Conservation (phyloP, 2,113 vertebrate species). For the Oryzias javanicus region DNA sequence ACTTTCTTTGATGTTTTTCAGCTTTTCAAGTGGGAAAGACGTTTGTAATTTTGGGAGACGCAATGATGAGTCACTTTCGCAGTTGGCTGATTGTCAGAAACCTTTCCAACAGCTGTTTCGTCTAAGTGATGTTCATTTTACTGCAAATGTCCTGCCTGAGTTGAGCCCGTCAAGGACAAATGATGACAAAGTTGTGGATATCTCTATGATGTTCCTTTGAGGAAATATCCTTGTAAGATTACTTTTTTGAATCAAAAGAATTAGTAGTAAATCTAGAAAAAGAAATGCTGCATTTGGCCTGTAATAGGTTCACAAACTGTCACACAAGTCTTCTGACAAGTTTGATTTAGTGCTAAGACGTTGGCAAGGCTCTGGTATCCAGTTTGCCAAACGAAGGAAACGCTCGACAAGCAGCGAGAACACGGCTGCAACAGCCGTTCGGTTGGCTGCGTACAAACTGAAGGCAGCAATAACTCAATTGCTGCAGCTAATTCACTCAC, state of each 20-base stretch:
- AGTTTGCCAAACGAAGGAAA: slow-evolving; percentile 43
- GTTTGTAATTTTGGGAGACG: neutral
- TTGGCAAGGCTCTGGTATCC: slow-evolving; percentile 30
- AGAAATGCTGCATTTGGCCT: slow-evolving; percentile 9
- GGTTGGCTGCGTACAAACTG: slow-evolving; percentile 76
- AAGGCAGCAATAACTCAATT: slow-evolving; percentile 80
- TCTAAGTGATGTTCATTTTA: neutral
- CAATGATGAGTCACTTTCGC: neutral
- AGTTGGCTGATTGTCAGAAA: neutral
- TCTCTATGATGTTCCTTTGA: too few relatives aligned
- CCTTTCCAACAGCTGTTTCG: neutral
- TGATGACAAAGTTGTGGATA: too few relatives aligned
- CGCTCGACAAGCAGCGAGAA: slow-evolving; percentile 52
- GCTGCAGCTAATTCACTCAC: slow-evolving; percentile 79
- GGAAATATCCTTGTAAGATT: neutral
- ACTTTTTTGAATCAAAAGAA: neutral
- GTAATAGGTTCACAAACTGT: slow-evolving; percentile 9
- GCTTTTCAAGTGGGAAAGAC: neutral
- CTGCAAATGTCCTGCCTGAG: neutral
- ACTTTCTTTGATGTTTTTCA: slow-evolving; percentile 14
- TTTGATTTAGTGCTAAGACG: slow-evolving; percentile 30
- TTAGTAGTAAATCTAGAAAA: neutral
- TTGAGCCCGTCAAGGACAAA: neutral
- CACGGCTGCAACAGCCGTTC: slow-evolving; percentile 70
- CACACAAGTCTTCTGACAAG: slow-evolving; percentile 10